Base-by-base conservation (phyloP, 1,140 invertebrate genomes). In the Drosophila pachea region DNA sequence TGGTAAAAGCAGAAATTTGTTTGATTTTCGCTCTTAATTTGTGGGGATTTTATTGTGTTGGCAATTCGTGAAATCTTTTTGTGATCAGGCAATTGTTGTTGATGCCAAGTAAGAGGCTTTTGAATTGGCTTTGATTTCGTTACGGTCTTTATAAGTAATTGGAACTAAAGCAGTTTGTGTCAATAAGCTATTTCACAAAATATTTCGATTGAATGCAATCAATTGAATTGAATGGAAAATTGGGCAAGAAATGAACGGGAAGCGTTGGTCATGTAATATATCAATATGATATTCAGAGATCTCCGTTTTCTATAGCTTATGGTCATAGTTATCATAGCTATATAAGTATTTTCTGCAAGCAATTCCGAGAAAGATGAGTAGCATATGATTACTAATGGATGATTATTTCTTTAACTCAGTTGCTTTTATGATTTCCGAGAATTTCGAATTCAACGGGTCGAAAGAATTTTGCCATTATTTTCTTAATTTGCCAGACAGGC, bases 131-230 rank as follows among this genome's bases (percentile, higher is more conserved):
- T 70, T 54, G 48, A 67, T 69, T 69, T 69, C 53, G 56, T 32
- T 61, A 58, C 36, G 22, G 32, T 53, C 61, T 65, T 65, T 52
- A 43, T 64, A 64, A 58, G 61, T 65, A 69, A 69, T 65, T 69
- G 67, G 38, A 45, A 65, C 67, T 69, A 56, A 48, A 65, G 67
- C 56, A 38, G 60, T 52, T 52, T 64, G 58, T 69, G 61, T 50
- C 53, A 65, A 69, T 69, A 69, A 65, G 58, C 65, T 47, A 69
- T 38, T 48, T 65, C 55, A 36, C 40, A 64, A 52, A 56, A 56
- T 7, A 55, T 32, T 69, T 56, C 61, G 58, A 69, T 65, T 69
- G 56, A 58, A 32, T 36, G 35, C 65, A 33, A 65, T 45, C 58
- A 58, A 48, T 38, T 0, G 8, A 8, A 4, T 9, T 9, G 36